Base-by-base conservation (phyloP, 2,113 vertebrate genomes). In the Beaufortia kweichowensis region DNA sequence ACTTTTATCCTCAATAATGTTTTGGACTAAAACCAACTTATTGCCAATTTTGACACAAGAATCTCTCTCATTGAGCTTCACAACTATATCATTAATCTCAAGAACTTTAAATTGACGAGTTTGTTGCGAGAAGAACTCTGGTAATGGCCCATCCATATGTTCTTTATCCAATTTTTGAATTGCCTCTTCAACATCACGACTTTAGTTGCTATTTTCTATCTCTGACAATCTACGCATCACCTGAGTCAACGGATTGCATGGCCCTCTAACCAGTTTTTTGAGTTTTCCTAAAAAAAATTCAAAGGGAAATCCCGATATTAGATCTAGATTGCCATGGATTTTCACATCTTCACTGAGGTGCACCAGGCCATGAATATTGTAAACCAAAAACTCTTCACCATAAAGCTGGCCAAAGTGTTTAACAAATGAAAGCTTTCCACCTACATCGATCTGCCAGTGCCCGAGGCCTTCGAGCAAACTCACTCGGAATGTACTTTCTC, bases 291-390 rank as follows among this genome's bases (percentile, higher is more conserved):
- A 41, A 8, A 67, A 69, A 39, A 64, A 75, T 48, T 81, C 63
- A 64, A 75, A 78, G 6, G 76, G 70, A 11, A 81, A 75, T 6
- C 4, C 64, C 24, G 76, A 75, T 28, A 78, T 78, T 9, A 5
- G 8, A 15, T 76, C 72, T 28, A 80, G 2, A 70, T 55, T 21
- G 17, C 74, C 60, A 35, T 78, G 70, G 3, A 17, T 3, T 56
- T 81, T 72, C 8, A 81, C 66, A 66, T 81, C 68, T 35, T 81
- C 67, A 55, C 48, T 77, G 23, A 81, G 24, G 29, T 74, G 61
- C 8, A 73, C 62, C 19, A 81, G 33, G 3, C 73, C 65, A 69
- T 80, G 79, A 28, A 80, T 12, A 62, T 71, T 80, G 33, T 80
- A 70, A 2, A 76, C 72, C 28, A 21, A 66, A 60, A 79, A 64